Evolutionary conservation across 1,140 invertebrate genomes (phyloP), one percentile per base, ranked within the genome.

Genomic region (Macrobrachium nipponense): DNA sequence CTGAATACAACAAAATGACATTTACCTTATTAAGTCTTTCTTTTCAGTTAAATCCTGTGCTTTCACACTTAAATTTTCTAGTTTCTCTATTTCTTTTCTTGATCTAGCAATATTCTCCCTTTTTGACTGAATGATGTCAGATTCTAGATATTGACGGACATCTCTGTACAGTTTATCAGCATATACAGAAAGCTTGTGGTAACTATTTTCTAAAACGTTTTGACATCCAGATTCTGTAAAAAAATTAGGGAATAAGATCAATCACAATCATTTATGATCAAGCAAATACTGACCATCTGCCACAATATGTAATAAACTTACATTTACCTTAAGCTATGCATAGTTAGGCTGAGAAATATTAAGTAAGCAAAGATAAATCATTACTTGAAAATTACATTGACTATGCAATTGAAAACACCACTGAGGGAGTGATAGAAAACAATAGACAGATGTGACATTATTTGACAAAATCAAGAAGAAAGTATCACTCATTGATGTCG

Each of bases 101-200:
- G 82, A 82, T 44, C 88, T 75, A 43, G 89, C 88, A 86, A 92
- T 90, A 10, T 91, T 81, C n/a, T 90, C 90, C 76, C 91, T 89
- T 84, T 92, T 92, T 14, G 90, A 90, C 85, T 92, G 91, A 89
- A 91, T 93, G 11, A 90, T 90, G 12, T 90, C 90, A 0, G 92
- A 92, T 59, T 91, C 90, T 89, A 94, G 93, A 87, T 94, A 94
- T 27, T 92, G 92, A 2, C 92, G 91, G 82, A 97, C 94, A 90
- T 95, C 94, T 90, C 96, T 94, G 90, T 97, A 98, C 90, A 97
- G 95, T 3, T 92, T 92, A 90, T 98, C 97, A 0, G 95, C 94
- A 92, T 96, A 98, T 88, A 94, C 93, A 5, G 96, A 96, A 68
- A 97, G 93, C 87, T 94, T 94, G 14, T 94, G 93, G 90, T 96